Evolutionary conservation across 1,140 invertebrate genomes (phyloP), one percentile per base, ranked within the genome.

Genomic region (Rhyacophila brunnea): DNA sequence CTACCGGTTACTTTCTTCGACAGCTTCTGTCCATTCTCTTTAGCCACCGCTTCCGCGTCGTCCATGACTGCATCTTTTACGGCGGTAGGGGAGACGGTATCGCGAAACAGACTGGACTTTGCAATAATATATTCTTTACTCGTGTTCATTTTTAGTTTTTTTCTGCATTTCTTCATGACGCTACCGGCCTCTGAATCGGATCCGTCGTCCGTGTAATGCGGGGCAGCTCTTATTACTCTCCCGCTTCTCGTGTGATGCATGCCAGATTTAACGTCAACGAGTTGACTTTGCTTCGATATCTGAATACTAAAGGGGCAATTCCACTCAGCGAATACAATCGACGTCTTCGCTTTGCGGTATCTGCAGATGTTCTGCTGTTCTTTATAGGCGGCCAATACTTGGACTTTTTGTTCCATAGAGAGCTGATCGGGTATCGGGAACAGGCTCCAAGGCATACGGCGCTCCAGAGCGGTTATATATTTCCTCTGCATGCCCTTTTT

Each of bases 401-500:
- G 19, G 11, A 48, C 54, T 54, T 40, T 19, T 28, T 64, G 62
- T 36, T 60, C 57, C 11, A 60, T n/a, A 7, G 62, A 48, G 0
- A 64, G 49, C 28, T 64, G 52, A 5, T 60, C 58, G 2, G 58
- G 62, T 11, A 44, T 36, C 4, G 77, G 75, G 13, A 79, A 68
- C n/a, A 79, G 59, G 55, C 75, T 75, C 77, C 77, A 79, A 13
- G 77, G 77, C 67, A 79, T 67, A 17, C 77, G 66, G 38, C 75
- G 73, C 44, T 79, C 77, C 58, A 62, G 69, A 2, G 76, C 75
- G 68, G 74, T 74, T 28, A 73, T 58, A 65, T 71, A 74, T 15
- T 69, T 63, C 49, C 77, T 70, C 66, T 75, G 75, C 71, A 79
- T 69, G 13, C 54, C 60, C 18, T 18, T 18, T 23, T 52, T 52